Evolutionary conservation across 2,113 vertebrate species (phyloP).

Genomic region (Axis porcinus): DNA sequence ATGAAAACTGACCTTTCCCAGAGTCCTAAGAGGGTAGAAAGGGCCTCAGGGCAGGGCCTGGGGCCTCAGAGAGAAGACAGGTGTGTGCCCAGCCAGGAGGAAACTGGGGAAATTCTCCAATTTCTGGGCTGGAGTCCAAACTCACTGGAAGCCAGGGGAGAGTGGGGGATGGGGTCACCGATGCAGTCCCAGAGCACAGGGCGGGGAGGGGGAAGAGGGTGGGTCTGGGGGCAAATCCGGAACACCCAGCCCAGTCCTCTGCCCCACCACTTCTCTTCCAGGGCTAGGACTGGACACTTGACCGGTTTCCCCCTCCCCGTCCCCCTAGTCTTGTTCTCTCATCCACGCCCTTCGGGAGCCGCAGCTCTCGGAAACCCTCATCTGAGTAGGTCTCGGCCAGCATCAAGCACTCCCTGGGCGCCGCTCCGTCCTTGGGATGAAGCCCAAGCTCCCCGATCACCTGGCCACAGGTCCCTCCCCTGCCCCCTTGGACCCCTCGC

Average conservation of each 20-base stretch:
- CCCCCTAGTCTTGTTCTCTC: not conserved
- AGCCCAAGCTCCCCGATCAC: not conserved
- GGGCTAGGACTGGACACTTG: not conserved
- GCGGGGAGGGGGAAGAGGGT: not conserved
- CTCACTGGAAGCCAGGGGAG: not conserved
- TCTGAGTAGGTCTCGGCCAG: not conserved
- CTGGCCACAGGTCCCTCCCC: not conserved
- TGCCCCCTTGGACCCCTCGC: rapidly evolving
- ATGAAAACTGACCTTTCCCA: not conserved
- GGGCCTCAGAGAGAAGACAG: not conserved
- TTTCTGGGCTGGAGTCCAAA: not conserved
- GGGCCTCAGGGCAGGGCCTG: not conserved
- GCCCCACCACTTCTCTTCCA: not conserved
- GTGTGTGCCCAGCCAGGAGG: not conserved
- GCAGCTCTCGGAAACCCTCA: not conserved
- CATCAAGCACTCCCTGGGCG: not conserved
- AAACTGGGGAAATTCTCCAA: not conserved
- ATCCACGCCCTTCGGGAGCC: not conserved
- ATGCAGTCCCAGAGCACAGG: not conserved
- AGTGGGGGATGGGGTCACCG: not conserved
- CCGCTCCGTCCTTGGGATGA: not conserved
- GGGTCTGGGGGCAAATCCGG: not conserved
- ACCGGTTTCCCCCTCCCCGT: rapidly evolving
- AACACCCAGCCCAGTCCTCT: not conserved
- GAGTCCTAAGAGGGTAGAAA: not conserved